These are phyloP conservation scores for Acheta domesticus DNA, from an alignment of 2,888 invertebrate species.

Conservation along the genomic window DNA sequence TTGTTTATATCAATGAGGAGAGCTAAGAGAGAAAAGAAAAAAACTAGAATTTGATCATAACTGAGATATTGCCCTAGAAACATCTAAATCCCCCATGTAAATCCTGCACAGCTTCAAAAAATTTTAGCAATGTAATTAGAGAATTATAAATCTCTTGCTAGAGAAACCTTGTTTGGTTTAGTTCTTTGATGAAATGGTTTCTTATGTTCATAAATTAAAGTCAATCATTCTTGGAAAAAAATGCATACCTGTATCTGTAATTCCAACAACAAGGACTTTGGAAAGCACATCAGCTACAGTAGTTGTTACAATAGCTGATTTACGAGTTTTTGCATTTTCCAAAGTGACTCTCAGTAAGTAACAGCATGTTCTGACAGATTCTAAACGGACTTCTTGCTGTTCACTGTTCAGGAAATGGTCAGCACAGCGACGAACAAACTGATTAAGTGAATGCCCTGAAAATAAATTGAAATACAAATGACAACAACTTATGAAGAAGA, in stretches of 20 bases:
- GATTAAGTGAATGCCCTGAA: constrained; percentile 75
- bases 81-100: no score
- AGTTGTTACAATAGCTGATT: constrained; percentile 79
- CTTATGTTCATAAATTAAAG: no score
- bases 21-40: no score
- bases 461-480: not conserved
- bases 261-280: constrained; percentile 86
- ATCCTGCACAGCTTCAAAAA: no score
- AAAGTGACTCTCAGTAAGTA: constrained; percentile 82
- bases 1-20: no score
- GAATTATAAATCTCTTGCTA: no score
- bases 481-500: constrained; percentile 18
- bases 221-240: not conserved
- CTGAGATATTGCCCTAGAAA: no score
- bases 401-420: constrained; percentile 89
- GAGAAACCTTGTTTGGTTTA: no score
- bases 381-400: constrained; percentile 84
- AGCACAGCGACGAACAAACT: constrained; percentile 89
- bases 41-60: no score
- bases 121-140: no score
- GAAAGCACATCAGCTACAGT: constrained; percentile 92
- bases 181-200: no score
- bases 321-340: constrained; percentile 56
- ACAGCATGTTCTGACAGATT: constrained; percentile 93
- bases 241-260: constrained; percentile 78